These are phyloP conservation scores for Micromys minutus DNA, from an alignment of 2,113 vertebrate genomes.

Conservation along the genomic window DNA sequence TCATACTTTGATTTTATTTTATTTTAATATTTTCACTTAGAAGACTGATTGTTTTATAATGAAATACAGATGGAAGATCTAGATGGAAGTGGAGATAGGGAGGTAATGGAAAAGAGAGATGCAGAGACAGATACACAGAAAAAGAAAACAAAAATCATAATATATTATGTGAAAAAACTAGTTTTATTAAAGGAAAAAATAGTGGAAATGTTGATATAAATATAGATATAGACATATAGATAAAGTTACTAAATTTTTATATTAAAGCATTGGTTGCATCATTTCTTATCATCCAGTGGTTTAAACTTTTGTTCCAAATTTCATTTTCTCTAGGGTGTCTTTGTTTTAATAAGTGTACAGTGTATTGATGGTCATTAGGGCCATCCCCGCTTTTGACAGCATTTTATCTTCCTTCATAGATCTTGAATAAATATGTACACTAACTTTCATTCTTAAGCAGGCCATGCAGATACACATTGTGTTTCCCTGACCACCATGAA, in stretches of 20 bases:
- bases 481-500: not conserved
- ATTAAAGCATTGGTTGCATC: not conserved
- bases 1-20: not conserved
- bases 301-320: not conserved
- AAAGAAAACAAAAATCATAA: not conserved
- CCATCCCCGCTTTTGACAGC: not conserved
- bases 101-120: not conserved
- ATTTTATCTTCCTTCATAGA: not conserved
- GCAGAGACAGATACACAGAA: not conserved
- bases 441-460: constrained; percentile 48
- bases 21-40: not conserved
- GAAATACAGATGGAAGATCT: not conserved
- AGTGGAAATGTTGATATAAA: not conserved
- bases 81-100: not conserved
- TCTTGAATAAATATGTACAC: not conserved
- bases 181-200: not conserved
- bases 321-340: not conserved
- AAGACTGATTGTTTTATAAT: not conserved
- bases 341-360: not conserved
- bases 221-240: not conserved
- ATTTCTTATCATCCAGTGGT: not conserved
- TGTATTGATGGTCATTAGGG: not conserved
- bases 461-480: not conserved
- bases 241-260: not conserved
- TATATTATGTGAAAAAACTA: not conserved